Conservation (phyloP, 2,113 vertebrate species). For the Condylura cristata region DNA sequence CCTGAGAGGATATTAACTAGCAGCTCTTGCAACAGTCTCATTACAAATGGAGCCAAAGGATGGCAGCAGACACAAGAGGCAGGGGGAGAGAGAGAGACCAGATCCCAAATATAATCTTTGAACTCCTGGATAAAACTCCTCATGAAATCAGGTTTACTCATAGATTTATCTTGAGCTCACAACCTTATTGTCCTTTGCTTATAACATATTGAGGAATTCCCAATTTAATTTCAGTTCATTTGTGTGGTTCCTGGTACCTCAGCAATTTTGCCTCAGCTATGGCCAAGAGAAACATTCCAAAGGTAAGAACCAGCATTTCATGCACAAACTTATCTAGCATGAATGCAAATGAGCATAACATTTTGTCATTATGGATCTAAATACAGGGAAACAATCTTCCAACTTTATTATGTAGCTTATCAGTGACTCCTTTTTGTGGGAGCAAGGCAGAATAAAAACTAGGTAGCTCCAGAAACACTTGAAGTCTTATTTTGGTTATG, state of each 20-base stretch:
- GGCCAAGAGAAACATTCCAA: neutral
- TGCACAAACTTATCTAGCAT: neutral
- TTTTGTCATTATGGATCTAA: neutral
- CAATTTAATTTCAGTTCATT: neutral
- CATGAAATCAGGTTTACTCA: neutral
- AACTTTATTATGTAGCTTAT: neutral
- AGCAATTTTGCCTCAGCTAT: neutral
- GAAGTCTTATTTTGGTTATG: slow-evolving; percentile 3
- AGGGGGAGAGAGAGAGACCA: neutral
- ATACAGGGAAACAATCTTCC: neutral
- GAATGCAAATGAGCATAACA: neutral
- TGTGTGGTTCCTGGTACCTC: neutral
- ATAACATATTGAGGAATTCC: neutral
- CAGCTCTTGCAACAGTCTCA: neutral
- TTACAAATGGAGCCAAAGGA: neutral
- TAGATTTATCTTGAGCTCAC: neutral
- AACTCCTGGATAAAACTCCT: neutral
- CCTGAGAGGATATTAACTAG: neutral
- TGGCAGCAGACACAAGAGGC: neutral
- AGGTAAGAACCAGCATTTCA: neutral
- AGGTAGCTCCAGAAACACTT: neutral
- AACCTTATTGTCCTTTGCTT: neutral
- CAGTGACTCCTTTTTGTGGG: neutral
- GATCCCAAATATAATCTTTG: neutral
- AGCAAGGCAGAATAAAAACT: slow-evolving; percentile 18